Evolutionary conservation across 2,888 invertebrate genomes (phyloP).

Genomic region (Tuta absoluta): DNA sequence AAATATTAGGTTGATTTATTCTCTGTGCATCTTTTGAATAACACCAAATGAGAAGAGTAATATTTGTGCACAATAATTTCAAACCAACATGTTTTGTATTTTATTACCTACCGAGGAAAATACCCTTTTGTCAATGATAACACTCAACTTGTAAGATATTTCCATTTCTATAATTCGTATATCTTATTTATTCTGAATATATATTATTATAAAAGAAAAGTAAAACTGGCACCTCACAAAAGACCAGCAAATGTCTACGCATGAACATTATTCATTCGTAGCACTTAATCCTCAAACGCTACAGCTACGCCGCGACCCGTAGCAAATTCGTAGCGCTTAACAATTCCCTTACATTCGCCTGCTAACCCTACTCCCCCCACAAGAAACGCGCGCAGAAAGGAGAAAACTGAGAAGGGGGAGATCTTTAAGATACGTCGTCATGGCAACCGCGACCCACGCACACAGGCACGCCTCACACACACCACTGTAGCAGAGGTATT

Average conservation of each 20-base stretch:
- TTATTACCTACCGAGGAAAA: too few species aligned
- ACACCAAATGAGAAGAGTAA: too few species aligned
- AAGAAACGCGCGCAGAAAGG: conserved; percentile 80
- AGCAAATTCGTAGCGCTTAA: conserved; percentile 3
- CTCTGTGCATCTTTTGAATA: too few species aligned
- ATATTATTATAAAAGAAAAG: too few species aligned
- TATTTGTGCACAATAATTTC: too few species aligned
- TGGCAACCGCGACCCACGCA: conserved; percentile 69
- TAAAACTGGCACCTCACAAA: not conserved
- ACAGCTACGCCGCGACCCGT: not conserved
- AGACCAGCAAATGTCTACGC: not conserved
- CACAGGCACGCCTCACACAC: conserved; percentile 47
- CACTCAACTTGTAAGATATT: too few species aligned
- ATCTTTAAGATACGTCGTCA: conserved; percentile 80
- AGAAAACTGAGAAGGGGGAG: conserved; percentile 78
- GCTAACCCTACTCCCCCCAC: conserved; percentile 68
- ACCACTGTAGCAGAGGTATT: conserved; percentile 59
- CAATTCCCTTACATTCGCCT: conserved; percentile 36
- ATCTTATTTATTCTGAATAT: too few species aligned
- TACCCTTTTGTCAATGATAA: too few species aligned
- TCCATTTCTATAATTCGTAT: too few species aligned
- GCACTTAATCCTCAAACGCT: not conserved
- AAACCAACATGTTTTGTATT: too few species aligned
- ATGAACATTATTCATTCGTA: not conserved
- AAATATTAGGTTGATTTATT: too few species aligned